A percentile compares a stretch with the other conserved stretches of the same genome.
These are phyloP conservation scores for Drosophila melanosoma DNA, from an alignment of 2,888 invertebrate species.

Conservation along the genomic window DNA sequence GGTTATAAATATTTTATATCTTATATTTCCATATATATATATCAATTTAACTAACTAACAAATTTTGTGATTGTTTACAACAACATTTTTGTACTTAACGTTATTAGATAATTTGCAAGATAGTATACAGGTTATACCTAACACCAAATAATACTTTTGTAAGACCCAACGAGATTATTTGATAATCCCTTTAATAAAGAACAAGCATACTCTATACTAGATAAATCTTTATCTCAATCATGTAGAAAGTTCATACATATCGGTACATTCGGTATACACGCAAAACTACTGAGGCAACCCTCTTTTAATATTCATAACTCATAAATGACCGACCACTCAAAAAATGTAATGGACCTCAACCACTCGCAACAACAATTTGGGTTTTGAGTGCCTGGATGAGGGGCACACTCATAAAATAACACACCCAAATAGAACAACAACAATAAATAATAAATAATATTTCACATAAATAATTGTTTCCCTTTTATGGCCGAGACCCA, in stretches of 20 bases:
- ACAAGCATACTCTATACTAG: not conserved
- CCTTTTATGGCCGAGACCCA: conserved; percentile 47
- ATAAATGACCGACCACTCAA: conserved; percentile 49
- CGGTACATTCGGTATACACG: not conserved
- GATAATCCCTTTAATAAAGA: not conserved
- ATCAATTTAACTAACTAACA: no score
- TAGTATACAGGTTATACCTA: not conserved
- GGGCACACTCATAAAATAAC: conserved; percentile 23
- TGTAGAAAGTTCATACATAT: not conserved
- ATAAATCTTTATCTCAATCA: not conserved
- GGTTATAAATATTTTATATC: not conserved
- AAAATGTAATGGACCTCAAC: conserved; percentile 69
- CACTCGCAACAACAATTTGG: conserved; percentile 34
- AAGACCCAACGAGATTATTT: not conserved
- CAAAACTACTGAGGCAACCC: conserved; percentile 21
- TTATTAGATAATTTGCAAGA: not conserved
- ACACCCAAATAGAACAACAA: conserved; percentile 52
- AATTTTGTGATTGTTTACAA: not conserved
- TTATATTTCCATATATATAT: no score
- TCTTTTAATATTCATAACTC: conserved; percentile 65
- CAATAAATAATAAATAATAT: conserved; percentile 83
- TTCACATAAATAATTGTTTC: conserved; percentile 84
- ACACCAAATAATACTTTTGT: not conserved
- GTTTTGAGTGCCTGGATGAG: conserved; percentile 21
- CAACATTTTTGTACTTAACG: not conserved